Percentiles rank a stretch among this genome's conserved stretches.
Conservation (phyloP, 2,888 invertebrate species). For the Pherbina coryleti region DNA sequence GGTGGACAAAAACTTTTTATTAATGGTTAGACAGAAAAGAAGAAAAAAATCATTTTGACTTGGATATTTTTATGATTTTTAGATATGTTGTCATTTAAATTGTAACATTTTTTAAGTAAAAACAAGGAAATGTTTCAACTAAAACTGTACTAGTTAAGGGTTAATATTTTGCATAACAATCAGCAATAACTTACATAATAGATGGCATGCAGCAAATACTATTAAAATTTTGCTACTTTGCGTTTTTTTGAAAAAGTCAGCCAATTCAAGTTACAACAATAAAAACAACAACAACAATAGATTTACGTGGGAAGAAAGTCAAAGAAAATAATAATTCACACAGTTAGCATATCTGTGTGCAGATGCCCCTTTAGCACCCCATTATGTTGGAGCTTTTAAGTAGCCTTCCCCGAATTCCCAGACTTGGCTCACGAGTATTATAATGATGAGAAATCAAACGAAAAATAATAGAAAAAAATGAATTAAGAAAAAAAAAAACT, state of each 20-base stretch:
- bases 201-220: conserved; percentile 3
- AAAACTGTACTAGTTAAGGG: not conserved
- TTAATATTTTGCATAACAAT: conserved; percentile 18
- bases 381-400: not conserved
- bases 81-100: too few species aligned
- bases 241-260: not conserved
- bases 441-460: conserved; percentile 25
- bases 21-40: too few species aligned
- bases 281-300: not conserved
- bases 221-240: conserved; percentile 12
- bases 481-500: not conserved
- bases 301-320: conserved; percentile 35
- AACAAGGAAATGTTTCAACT: not conserved
- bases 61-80: too few species aligned
- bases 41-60: too few species aligned
- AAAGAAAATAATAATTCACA: conserved; percentile 21
- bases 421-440: not conserved
- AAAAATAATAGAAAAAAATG: not conserved
- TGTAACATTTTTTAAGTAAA: too few species aligned
- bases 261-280: not conserved
- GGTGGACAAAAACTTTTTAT: too few species aligned
- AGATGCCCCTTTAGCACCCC: not conserved
- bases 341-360: not conserved
- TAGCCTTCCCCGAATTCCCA: conserved; percentile 18
- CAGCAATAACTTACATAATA: conserved; percentile 7